These are phyloP conservation scores for Tolmerus cingulatus DNA, from an alignment of 2,888 invertebrate species.

Conservation along the genomic window DNA sequence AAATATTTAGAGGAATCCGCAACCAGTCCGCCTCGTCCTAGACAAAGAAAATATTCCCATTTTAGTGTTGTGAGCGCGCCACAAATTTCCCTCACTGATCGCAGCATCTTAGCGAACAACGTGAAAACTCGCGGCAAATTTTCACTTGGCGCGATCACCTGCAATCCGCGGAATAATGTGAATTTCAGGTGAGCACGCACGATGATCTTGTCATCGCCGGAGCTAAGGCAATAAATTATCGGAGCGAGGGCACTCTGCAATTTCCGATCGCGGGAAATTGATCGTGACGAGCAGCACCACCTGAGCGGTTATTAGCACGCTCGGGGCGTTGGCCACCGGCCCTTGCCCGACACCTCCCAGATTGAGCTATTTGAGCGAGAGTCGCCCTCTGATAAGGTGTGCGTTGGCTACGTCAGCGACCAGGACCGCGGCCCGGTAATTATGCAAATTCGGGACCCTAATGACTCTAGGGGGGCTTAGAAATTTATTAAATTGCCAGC, in stretches of 20 bases:
- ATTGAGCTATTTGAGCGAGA: not conserved
- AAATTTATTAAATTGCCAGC: not conserved
- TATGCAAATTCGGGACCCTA: constrained; percentile 7
- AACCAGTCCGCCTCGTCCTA: not conserved
- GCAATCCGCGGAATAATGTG: not conserved
- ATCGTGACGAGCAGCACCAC: constrained; percentile 42
- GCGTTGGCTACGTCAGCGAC: not conserved
- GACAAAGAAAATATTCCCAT: not conserved
- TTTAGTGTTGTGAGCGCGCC: not conserved
- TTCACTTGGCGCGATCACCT: not conserved
- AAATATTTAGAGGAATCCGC: not conserved
- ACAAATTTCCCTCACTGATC: not conserved
- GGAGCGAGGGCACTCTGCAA: constrained; percentile 2
- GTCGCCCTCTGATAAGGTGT: not conserved
- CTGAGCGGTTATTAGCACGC: constrained; percentile 7
- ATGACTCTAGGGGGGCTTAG: not conserved
- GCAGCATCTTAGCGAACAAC: not conserved
- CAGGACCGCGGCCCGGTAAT: not conserved
- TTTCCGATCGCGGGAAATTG: constrained; percentile 41
- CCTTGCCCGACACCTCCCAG: constrained; percentile 16
- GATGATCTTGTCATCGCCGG: constrained; percentile 8
- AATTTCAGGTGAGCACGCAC: not conserved
- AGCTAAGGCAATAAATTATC: constrained; percentile 21
- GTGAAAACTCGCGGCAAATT: constrained; percentile 6
- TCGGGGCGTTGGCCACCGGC: not conserved